A percentile compares a stretch with the other conserved stretches of the same genome.
Conservation (phyloP, 2,888 invertebrate species). For the Exocentrus adspersus region DNA sequence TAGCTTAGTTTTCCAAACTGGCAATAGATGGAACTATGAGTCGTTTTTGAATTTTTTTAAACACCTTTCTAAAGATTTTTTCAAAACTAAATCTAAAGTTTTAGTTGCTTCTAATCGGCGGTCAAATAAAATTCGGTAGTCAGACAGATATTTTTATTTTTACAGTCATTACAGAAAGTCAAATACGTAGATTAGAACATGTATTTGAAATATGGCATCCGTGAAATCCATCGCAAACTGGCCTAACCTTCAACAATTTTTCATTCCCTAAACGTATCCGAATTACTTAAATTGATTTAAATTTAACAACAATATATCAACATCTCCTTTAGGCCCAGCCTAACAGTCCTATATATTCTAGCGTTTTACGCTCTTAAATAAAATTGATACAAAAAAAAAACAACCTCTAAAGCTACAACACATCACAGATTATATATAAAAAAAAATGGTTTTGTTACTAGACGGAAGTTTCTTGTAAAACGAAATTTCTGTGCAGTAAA, state of each 20-base stretch:
- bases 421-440: constrained; percentile 51
- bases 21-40: background rate
- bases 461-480: constrained; percentile 6
- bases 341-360: constrained; percentile 24
- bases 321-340: constrained; percentile 48
- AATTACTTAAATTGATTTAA: constrained; percentile 12
- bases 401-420: constrained; percentile 47
- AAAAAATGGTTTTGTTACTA: constrained; percentile 7
- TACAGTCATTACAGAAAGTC: constrained; percentile 41
- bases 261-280: constrained; percentile 11
- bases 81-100: too few species aligned
- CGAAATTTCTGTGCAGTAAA: background rate
- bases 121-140: background rate
- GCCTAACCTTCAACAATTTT: constrained; percentile 23
- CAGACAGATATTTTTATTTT: constrained; percentile 12
- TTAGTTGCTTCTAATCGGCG: too few species aligned
- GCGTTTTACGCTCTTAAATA: constrained; percentile 32
- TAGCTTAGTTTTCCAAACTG: too few species aligned
- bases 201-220: constrained; percentile 30
- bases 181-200: constrained; percentile 38
- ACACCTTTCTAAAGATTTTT: background rate
- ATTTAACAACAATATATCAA: constrained; percentile 46
- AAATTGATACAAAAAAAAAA: constrained; percentile 45
- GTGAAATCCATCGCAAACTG: constrained; percentile 31
- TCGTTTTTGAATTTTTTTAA: background rate